These are phyloP conservation scores for Gryon sp. DNA, from an alignment of 1,140 invertebrate genomes.

Conservation along the genomic window DNA sequence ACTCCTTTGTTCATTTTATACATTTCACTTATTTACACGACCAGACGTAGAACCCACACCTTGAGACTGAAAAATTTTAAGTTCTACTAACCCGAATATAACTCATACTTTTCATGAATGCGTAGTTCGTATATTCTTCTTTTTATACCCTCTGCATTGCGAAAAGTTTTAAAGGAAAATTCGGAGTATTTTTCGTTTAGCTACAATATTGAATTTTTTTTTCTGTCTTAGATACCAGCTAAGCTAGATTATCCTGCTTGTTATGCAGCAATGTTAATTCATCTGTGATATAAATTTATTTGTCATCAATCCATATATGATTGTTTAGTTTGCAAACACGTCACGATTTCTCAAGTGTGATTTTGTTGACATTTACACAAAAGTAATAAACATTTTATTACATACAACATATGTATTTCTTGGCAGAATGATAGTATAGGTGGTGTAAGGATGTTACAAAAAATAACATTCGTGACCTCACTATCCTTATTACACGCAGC, in stretches of 20 bases:
- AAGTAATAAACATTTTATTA: slow-evolving; percentile 44
- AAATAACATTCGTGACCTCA: slow-evolving; percentile 67
- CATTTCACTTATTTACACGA: slow-evolving; percentile 16
- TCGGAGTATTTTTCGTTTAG: slow-evolving; percentile 1
- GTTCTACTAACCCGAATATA: slow-evolving; percentile 4
- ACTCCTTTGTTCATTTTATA: slow-evolving; percentile 1
- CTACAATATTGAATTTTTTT: slow-evolving; percentile 19
- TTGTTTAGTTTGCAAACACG: neutral
- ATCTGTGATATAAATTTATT: slow-evolving; percentile 12
- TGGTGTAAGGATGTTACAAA: slow-evolving; percentile 58
- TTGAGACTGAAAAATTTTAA: slow-evolving; percentile 14
- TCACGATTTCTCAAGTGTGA: slow-evolving; percentile 5
- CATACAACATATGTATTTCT: slow-evolving; percentile 34
- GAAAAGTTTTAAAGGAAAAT: slow-evolving; percentile 18
- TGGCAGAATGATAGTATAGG: slow-evolving; percentile 30
- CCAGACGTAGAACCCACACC: slow-evolving; percentile 1
- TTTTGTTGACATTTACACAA: slow-evolving; percentile 1
- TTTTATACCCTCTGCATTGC: neutral
- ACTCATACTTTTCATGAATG: slow-evolving; percentile 17
- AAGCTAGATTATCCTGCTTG: too few species aligned
- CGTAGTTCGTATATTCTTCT: neutral
- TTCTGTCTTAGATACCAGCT: too few species aligned
- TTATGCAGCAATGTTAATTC: neutral
- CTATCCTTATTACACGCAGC: slow-evolving; percentile 66
- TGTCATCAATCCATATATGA: neutral